Base-by-base conservation (phyloP, 1,140 invertebrate species). In the Lepeophtheirus salmonis region DNA sequence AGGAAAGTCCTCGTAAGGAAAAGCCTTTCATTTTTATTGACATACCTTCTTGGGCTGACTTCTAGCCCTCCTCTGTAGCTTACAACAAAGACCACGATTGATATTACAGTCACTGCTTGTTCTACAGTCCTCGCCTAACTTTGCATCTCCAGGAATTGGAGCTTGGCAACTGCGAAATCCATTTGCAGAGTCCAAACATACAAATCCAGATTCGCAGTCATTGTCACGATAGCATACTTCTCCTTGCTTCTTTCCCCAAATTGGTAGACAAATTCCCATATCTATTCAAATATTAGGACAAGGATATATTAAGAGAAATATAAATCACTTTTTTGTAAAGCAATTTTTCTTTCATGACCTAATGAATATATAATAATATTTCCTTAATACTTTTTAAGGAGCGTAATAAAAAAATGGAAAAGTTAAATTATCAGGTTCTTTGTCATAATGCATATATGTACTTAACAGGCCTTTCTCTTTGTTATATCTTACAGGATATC, bases 51-150 rank as follows among this genome's bases (percentile, higher is more conserved):
- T 77, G 49, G 83, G 79, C 58, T 82, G 79, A 74, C 84, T 85
- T 50, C 86, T 77, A 69, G 90, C 86, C 66, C 86, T 78, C 61
- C 85, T 77, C 64, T 88, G 84, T 57, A 89, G 73, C 70, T 89
- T 84, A 70, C 87, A 91, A 70, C 87, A 91, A 16, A 90, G 76
- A 21, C 86, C 86, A 48, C 83, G 78, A 50, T 78, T 78, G 62
- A 88, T 82, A 70, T 89, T 86, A 65, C 87, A 91, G 64, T 91
- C 86, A 62, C 79, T 81, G 59, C 84, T 88, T 69, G 83, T 80
- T 57, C 74, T 73, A 71, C 87, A 91, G 59, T 86, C 81, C 68
- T 88, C 84, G 80, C 79, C 78, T 71, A 88, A 86, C 64, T 84
- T 82, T 68, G 86, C 87, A 64, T 80, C 82, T 18, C 79, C 78